Base-by-base conservation (phyloP, 2,797 vertebrate genomes). In the Enteromius afrohamiltoni region DNA sequence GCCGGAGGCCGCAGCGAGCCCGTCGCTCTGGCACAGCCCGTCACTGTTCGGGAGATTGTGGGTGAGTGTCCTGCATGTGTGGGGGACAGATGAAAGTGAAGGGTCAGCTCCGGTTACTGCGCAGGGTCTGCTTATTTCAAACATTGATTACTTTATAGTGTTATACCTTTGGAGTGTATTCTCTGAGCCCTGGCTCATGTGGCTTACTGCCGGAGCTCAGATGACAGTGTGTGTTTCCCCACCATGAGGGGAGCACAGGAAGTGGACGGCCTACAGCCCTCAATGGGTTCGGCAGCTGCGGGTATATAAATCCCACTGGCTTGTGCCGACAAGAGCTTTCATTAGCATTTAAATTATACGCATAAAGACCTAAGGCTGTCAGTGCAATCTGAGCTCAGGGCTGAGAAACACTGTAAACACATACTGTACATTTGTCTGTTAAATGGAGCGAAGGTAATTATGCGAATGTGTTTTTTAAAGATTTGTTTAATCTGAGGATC, bases 31-130 rank as follows among this genome's bases (percentile, higher is more conserved):
- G 90, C 94, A 45, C 91, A 94, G 80, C 92, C 95, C 0, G 90
- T 99, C 69, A 91, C 93, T 0, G 89, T 99, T 91, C 93, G 90
- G 0, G 95, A 98, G 89, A 81, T 95, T 60, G 87, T 87, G 0
- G 96, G 97, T 99, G 89, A 95, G 95, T 90, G 21, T 84, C 34
- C 13, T 78, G n/a, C 51, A 37, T 55, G 40, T 51, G 21, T 74
- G 47, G 70, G 69, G 70, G 70, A 62, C 69, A 62, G 26, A 64
- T 82, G 70, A 74, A 74, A 74, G 58, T 26, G 80, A 75, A 26
- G 13, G 58, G 42, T 13, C 6, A 0, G 26, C 49, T 79, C 49
- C 9, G 34, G 47, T 80, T 80, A 55, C 79, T 29, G 42, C 65
- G 42, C 29, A 80, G 49, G 67, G n/a, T 42, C 68, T 40, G 65